phyloP scores from a whole-genome alignment of 2,888 invertebrate genomes.

The Argyra leucocephala region DNA sequence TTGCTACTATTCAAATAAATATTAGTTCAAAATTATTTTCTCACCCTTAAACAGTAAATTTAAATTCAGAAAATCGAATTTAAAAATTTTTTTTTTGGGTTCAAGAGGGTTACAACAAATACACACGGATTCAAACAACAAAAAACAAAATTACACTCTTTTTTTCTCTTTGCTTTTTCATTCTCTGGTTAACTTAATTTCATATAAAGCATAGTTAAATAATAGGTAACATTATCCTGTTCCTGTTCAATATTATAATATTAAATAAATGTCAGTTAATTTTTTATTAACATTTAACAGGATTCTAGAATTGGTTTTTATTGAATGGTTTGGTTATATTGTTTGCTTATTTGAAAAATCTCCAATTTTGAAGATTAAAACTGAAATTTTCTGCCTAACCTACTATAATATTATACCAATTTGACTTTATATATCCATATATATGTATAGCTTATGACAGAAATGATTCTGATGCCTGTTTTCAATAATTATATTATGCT shows the following conservation, averaged over 20 bases:
- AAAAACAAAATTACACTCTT: neutral
- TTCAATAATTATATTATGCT: too few species aligned
- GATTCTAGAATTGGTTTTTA: too few species aligned
- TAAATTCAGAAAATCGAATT: neutral
- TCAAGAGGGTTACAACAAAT: neutral
- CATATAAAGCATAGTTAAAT: neutral
- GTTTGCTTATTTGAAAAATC: too few species aligned
- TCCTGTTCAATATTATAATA: neutral
- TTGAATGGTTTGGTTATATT: too few species aligned
- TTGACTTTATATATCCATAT: too few species aligned
- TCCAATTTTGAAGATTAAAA: too few species aligned
- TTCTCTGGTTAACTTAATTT: neutral
- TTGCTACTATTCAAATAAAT: neutral
- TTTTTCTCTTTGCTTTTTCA: neutral
- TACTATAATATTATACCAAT: too few species aligned
- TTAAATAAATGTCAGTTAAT: too few species aligned
- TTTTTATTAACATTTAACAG: too few species aligned
- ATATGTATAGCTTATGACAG: too few species aligned
- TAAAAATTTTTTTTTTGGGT: neutral
- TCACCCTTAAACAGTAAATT: neutral
- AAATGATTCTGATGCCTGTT: too few species aligned
- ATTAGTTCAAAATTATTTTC: neutral
- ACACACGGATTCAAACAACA: neutral
- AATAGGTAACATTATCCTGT: conserved; percentile 3
- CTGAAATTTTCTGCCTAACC: too few species aligned